Percentiles rank a stretch among this genome's conserved stretches.
phyloP scores from a whole-genome alignment of 2,113 vertebrate species.

The Toxotes jaculatrix region DNA sequence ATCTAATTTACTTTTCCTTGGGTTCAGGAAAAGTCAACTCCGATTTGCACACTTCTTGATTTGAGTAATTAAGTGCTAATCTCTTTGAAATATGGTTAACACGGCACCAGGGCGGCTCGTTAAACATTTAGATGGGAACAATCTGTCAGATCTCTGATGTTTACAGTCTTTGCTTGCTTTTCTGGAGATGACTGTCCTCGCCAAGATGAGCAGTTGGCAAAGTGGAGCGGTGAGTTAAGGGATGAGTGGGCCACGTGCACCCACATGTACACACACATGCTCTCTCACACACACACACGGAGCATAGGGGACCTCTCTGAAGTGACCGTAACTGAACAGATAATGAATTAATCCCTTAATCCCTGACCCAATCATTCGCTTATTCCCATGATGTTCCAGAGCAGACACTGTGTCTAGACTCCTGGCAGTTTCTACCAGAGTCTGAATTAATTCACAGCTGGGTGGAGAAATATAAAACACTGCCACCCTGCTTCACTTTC shows the following conservation, averaged over 20 bases:
- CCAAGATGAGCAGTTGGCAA: slow-evolving; percentile 54
- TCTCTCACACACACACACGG: slow-evolving; percentile 7
- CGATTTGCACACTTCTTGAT: slow-evolving; percentile 42
- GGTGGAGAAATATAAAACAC: slow-evolving; percentile 18
- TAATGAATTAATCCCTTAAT: slow-evolving; percentile 77
- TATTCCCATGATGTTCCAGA: slow-evolving; percentile 47
- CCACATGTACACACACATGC: slow-evolving; percentile 4
- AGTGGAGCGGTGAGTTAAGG: slow-evolving; percentile 9
- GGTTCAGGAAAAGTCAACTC: slow-evolving; percentile 23
- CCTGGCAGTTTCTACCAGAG: slow-evolving; percentile 2
- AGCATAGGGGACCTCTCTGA: slow-evolving; percentile 40
- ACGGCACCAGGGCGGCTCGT: neutral
- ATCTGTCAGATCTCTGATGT: slow-evolving; percentile 51
- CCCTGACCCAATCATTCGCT: slow-evolving; percentile 70
- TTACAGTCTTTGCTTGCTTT: slow-evolving; percentile 47
- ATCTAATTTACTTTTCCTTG: slow-evolving; percentile 23
- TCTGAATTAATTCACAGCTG: slow-evolving; percentile 47
- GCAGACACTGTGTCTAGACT: slow-evolving; percentile 43
- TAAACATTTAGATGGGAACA: slow-evolving; percentile 31
- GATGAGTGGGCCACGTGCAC: slow-evolving; percentile 27
- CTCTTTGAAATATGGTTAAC: slow-evolving; percentile 42
- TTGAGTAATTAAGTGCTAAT: slow-evolving; percentile 35
- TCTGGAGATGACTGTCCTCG: slow-evolving; percentile 47
- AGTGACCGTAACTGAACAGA: slow-evolving; percentile 66
- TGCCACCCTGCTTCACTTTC: neutral